Evolutionary conservation across 2,113 vertebrate genomes (phyloP).

Genomic region (Stercorarius parasiticus): DNA sequence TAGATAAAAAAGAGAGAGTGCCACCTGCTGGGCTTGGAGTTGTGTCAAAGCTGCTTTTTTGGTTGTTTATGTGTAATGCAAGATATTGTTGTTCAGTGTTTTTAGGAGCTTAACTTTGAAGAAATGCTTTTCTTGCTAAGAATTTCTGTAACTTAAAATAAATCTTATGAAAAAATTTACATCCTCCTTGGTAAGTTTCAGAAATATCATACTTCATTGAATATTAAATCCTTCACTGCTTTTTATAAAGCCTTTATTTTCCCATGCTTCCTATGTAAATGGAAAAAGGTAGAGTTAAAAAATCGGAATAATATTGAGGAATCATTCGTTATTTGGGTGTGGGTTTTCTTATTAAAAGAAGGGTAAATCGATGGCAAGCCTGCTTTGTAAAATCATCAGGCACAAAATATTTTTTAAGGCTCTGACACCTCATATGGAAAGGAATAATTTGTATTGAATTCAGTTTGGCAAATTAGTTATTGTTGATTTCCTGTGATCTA

Average conservation of each 20-base stretch:
- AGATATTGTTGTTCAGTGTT: neutral
- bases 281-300: neutral
- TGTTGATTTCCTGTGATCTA: neutral
- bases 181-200: neutral
- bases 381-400: neutral
- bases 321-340: neutral
- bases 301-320: neutral
- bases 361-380: neutral
- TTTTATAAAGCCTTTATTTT: neutral
- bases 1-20: neutral
- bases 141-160: neutral
- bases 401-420: neutral
- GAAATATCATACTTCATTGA: neutral
- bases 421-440: neutral
- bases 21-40: slow-evolving; percentile 19
- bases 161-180: neutral
- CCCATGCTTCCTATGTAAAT: neutral
- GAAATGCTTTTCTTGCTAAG: neutral
- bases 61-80: neutral
- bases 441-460: neutral
- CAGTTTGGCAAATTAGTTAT: neutral
- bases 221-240: neutral
- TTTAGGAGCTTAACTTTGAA: neutral
- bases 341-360: neutral
- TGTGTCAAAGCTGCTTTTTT: neutral